Evolutionary conservation across 2,888 invertebrate genomes (phyloP), one percentile per base, ranked within the genome.

Genomic region (Metellina segmentata): DNA sequence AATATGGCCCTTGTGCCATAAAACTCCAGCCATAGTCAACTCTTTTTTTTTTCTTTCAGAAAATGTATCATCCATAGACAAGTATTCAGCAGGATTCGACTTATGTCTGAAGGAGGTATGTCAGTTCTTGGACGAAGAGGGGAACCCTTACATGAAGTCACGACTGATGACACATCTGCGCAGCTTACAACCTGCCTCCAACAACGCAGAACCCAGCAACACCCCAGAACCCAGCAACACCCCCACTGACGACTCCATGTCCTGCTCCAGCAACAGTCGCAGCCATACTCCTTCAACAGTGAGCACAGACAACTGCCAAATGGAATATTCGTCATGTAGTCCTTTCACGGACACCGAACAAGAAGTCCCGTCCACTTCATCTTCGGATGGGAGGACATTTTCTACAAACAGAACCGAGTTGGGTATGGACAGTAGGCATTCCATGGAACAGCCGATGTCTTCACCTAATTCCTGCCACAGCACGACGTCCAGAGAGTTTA

Each of bases 191-290:
- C 48, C 48, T 34, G 34, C 4, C 34, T 49, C 82, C 7, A 53
- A 20, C 70, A 69, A 19, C 53, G 9, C 52, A 19, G 34, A n/a
- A 19, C 49, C 51, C 51, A 49, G 51, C 19, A 48, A 11, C 8
- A 4, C 53, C 19, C 16, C 51, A 74, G 8, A 71, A 0, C 9
- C 61, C 16, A 74, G 48, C 16, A 77, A n/a, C 52, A 13, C 11
- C n/a, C 51, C 16, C 19, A 86, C 81, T 77, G 86, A 86, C 49
- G 90, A 91, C 51, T 86, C 85, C 16, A 86, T 86, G 1, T 86
- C 90, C 11, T 86, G 75, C 16, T 91, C 90, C 34, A 74, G 74
- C 49, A 77, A n/a, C 75, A 91, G 90, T 49, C 69, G 90, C 9
- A 91, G 90, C 49, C 81, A 82, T 0, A 91, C 90, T 0, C 90